Evolutionary conservation across 1,140 invertebrate species (phyloP).

Genomic region (Aphidius ervi): DNA sequence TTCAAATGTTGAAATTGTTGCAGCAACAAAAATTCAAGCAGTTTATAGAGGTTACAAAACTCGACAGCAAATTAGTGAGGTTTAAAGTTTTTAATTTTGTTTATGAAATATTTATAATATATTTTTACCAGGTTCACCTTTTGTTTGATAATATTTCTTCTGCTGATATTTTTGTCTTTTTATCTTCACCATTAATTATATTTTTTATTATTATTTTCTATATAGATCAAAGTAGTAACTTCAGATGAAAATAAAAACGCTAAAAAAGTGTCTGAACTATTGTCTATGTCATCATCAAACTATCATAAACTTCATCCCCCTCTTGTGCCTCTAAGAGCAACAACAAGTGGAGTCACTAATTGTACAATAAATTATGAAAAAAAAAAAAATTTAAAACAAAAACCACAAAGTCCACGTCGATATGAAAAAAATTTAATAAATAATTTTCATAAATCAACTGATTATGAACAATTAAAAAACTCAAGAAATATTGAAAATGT

Average conservation of each 20-base stretch:
- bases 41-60: conserved; percentile 67
- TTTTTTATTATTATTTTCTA: conserved; percentile 7
- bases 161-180: background rate
- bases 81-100: conserved; percentile 23
- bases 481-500: too few relatives aligned
- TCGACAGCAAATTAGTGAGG: conserved; percentile 60
- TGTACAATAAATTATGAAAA: background rate
- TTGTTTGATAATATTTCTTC: too few relatives aligned
- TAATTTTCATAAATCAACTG: background rate
- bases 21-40: conserved; percentile 69
- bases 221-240: conserved; percentile 35
- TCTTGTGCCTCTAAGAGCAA: conserved; percentile 22
- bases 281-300: conserved; percentile 26
- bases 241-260: conserved; percentile 35
- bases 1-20: conserved; percentile 48
- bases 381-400: too few relatives aligned
- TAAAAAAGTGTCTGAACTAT: conserved; percentile 37
- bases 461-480: background rate
- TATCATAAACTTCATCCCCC: conserved; percentile 22
- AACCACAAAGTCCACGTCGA: conserved; percentile 1
- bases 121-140: too few relatives aligned
- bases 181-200: background rate
- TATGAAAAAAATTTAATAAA: conserved; percentile 12
- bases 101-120: too few relatives aligned
- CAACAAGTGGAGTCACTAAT: conserved; percentile 17